Evolutionary conservation across 2,888 invertebrate species (phyloP).

Genomic region (Galerucella calmariensis): DNA sequence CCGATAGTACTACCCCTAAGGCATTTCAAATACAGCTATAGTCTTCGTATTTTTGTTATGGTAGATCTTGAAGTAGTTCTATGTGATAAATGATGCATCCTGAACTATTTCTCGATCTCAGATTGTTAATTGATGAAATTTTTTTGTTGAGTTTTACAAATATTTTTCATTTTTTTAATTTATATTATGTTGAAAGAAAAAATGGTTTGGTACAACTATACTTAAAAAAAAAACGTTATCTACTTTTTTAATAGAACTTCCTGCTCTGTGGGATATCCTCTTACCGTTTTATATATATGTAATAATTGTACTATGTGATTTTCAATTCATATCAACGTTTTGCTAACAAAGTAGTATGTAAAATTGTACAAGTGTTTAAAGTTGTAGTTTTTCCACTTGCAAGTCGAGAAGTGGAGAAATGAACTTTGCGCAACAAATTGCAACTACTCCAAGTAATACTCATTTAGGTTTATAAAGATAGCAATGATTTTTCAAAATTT

Average conservation of each 20-base stretch:
- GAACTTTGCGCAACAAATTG: no score
- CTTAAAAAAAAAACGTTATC: neutral
- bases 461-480: no score
- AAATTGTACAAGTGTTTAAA: no score
- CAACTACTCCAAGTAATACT: no score
- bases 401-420: no score
- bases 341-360: no score
- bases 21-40: slow-evolving; percentile 73
- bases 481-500: no score
- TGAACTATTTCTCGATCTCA: slow-evolving; percentile 6
- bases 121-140: slow-evolving; percentile 27
- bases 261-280: no score
- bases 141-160: slow-evolving; percentile 29
- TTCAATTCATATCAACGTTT: no score
- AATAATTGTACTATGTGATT: slow-evolving; percentile 21
- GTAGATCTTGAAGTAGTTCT: neutral
- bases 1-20: slow-evolving; percentile 67
- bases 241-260: slow-evolving; percentile 9
- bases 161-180: slow-evolving; percentile 29
- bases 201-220: neutral
- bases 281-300: neutral
- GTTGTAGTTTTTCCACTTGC: no score
- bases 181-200: slow-evolving; percentile 14
- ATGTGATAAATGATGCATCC: neutral
- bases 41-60: slow-evolving; percentile 18